A percentile compares a stretch with the other conserved stretches of the same genome.
These are phyloP conservation scores for Podotricha telesiphe DNA, from an alignment of 2,888 invertebrate species.

Conservation along the genomic window DNA sequence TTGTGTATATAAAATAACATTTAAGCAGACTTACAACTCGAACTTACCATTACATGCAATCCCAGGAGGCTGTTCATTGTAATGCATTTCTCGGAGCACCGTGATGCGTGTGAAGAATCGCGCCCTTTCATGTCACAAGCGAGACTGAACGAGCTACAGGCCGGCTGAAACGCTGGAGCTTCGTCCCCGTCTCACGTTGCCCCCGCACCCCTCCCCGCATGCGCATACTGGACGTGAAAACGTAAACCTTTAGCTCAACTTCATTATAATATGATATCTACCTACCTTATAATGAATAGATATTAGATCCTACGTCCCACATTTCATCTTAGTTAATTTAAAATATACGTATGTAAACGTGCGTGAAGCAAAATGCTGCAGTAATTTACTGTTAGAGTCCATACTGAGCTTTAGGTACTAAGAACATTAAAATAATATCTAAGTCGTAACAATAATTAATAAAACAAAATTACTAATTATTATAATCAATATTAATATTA, in stretches of 20 bases:
- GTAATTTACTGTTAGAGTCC: background rate
- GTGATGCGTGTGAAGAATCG: conserved; percentile 80
- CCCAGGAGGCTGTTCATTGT: conserved; percentile 86
- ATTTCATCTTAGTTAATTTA: background rate
- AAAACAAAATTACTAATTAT: background rate
- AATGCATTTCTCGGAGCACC: conserved; percentile 88
- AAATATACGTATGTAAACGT: background rate
- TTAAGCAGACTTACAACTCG: background rate
- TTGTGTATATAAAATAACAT: background rate
- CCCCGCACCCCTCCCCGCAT: conserved; percentile 58
- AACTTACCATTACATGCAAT: conserved; percentile 82
- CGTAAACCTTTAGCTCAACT: conserved; percentile 50
- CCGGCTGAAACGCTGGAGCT: conserved; percentile 71
- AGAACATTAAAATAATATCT: too few species aligned
- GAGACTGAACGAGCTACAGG: conserved; percentile 74
- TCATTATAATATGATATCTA: conserved; percentile 36
- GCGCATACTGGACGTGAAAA: conserved; percentile 54
- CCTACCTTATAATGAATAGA: conserved; percentile 56
- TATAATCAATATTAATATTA: too few species aligned
- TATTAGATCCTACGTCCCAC: conserved; percentile 52
- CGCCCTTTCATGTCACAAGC: conserved; percentile 84
- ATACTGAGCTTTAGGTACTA: too few species aligned
- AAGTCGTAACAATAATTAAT: too few species aligned
- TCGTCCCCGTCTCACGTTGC: conserved; percentile 50
- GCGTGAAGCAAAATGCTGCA: background rate